Evolutionary conservation across 2,113 vertebrate species (phyloP), one percentile per base, ranked within the genome.

Genomic region (Lepidothrix coronata): DNA sequence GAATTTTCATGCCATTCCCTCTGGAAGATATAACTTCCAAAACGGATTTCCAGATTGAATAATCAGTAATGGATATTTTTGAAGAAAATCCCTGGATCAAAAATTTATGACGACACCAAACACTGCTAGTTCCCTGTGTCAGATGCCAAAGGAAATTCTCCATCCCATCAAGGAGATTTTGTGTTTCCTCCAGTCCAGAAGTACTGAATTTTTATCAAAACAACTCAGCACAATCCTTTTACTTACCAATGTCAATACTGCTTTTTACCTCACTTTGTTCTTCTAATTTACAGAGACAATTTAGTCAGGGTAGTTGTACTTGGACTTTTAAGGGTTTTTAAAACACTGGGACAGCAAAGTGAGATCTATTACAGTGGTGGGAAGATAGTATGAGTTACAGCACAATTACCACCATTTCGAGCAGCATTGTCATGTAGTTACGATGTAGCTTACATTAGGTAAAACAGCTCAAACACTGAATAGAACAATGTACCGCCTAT

Each of bases 281-380:
- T 91, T 58, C 80, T 94, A 97, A 94, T 95, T 93, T 96, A 95
- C 88, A 87, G 95, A 78, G 77, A 84, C 91, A 93, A 95, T 95
- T 94, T 96, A 93, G 83, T 89, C 77, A 81, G 83, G 57, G 83
- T 85, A 91, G 86, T 85, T 87, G 88, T 75, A 94, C 81, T 87
- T 92, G 89, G 91, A 95, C 85, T 96, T 95, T 93, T 91, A 94
- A 93, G 88, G 80, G 73, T 81, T 93, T 95, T 96, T 89, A 87
- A 97, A 93, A 66, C 88, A 87, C 80, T 82, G 49, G 80, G 61
- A 89, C 87, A 88, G 81, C 84, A 95, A 94, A 96, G 87, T 82
- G 78, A 95, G 91, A 96, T 96, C 91, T 96, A 91, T 94, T 92
- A 51, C 84, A 55, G 81, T 39, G 61, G 82, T 80, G 66, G 58